Evolutionary conservation across 1,140 invertebrate genomes (phyloP), one percentile per base, ranked within the genome.

Genomic region (Anagrus nilaparvatae): DNA sequence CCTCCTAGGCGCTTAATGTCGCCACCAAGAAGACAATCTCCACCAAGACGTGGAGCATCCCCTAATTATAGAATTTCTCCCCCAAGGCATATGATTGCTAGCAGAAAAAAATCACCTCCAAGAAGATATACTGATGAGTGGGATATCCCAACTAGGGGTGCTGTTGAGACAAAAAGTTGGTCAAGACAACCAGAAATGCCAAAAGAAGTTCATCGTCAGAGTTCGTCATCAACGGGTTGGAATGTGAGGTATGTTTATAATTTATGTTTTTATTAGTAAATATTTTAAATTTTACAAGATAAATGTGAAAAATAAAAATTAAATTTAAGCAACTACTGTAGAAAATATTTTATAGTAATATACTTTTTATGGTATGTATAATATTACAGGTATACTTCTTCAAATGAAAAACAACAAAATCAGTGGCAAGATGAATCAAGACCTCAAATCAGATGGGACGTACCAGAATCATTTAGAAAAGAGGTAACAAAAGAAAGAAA

Each of bases 111-210:
- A 5, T 58, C 57, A 2, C 51, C 58, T 5, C 52, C 56, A 13
- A 47, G 47, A 25, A 50, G 53, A 30, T 58, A 54, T 18, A 41
- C 29, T 5, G 62, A 66, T 34, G 61, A 66, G 1, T 67, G 66
- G 66, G 63, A 67, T 19, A 66, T 65, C 40, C 65, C 64, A 1
- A 66, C 50, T 16, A 51, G 62, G 38, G 56, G 62, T 9, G 55
- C 61, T 2, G 31, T 60, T 5, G 56, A 59, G 32, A 54, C 65
- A 21, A 53, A 37, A 25, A 55, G 40, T 27, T 59, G 51, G 52
- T 14, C 16, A 5, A 52, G 55, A 4, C 41, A 45, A 20, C 47
- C 57, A 36, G 49, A 51, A 18, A 47, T 43, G 12, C 43, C 37
- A 33, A 6, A 33, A 5, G 48, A 54, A 51, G 43, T 9, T n/a